Percentiles rank a stretch among this genome's conserved stretches.
Conservation (phyloP, 2,888 invertebrate genomes). For the Abrostola tripartita region DNA sequence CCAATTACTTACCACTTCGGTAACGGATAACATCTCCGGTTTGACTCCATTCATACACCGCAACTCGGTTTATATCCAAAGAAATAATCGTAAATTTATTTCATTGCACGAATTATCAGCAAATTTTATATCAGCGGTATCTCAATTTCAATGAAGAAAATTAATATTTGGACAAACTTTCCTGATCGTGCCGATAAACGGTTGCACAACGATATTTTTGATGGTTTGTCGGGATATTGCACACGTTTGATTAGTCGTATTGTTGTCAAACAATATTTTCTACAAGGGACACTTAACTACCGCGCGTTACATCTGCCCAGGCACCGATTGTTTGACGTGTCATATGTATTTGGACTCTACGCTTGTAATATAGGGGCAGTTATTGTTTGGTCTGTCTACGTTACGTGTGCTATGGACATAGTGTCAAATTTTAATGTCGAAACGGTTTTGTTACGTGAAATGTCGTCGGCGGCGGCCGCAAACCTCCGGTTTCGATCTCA, state of each 20-base stretch:
- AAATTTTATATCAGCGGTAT: constrained; percentile 57
- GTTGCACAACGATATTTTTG: constrained; percentile 67
- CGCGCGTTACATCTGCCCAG: constrained; percentile 75
- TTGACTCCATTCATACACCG: constrained; percentile 59
- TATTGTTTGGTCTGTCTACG: constrained; percentile 61
- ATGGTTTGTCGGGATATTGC: constrained; percentile 69
- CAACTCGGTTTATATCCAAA: constrained; percentile 55
- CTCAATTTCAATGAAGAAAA: constrained; percentile 64
- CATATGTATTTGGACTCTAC: constrained; percentile 67
- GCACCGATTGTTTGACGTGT: constrained; percentile 50
- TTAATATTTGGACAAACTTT: constrained; percentile 61
- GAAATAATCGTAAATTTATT: constrained; percentile 62
- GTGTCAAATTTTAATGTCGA: constrained; percentile 84
- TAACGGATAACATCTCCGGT: constrained; percentile 51
- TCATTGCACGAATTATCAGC: constrained; percentile 57
- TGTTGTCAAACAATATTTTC: constrained; percentile 75
- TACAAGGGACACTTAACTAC: constrained; percentile 68
- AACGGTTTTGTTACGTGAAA: constrained; percentile 79
- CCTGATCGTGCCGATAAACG: constrained; percentile 62
- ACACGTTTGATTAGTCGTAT: constrained; percentile 80
- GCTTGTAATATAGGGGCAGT: constrained; percentile 57
- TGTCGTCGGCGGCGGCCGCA: constrained; percentile 67
- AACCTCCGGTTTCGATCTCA: constrained; percentile 75
- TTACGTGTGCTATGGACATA: constrained; percentile 69
- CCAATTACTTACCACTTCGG: constrained; percentile 57